phyloP scores from a whole-genome alignment of 1,140 invertebrate genomes.

The Sinella curviseta region DNA sequence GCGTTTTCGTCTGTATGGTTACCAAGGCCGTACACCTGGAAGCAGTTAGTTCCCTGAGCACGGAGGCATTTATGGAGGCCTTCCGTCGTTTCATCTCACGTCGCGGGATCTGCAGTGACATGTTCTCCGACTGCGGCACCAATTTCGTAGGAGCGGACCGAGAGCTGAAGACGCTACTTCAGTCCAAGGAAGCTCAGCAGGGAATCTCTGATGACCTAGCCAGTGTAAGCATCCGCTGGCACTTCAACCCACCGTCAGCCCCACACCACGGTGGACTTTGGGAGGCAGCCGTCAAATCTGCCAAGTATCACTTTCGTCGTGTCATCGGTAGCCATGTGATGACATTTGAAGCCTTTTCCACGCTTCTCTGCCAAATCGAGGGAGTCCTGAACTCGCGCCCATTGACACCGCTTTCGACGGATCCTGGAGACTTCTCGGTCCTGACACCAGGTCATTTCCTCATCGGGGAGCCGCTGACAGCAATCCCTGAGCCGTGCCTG shows the following conservation, averaged over 20 bases:
- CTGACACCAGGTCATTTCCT: background rate
- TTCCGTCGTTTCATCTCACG: constrained; percentile 37
- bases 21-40: constrained; percentile 50
- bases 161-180: constrained; percentile 17
- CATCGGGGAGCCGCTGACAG: background rate
- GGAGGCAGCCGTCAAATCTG: background rate
- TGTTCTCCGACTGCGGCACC: constrained; percentile 50
- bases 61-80: constrained; percentile 38
- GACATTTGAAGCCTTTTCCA: background rate
- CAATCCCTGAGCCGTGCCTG: background rate
- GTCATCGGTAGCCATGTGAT: background rate
- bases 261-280: background rate
- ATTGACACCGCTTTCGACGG: background rate
- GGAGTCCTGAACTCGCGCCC: background rate
- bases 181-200: background rate
- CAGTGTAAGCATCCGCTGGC: background rate
- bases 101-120: constrained; percentile 33
- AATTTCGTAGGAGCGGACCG: constrained; percentile 43
- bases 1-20: constrained; percentile 45
- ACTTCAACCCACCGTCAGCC: background rate
- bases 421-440: background rate
- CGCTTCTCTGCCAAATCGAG: background rate
- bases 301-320: background rate
- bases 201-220: background rate
- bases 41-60: constrained; percentile 36